Evolutionary conservation across 2,888 invertebrate genomes (phyloP).

Genomic region (Brenthis daphne): DNA sequence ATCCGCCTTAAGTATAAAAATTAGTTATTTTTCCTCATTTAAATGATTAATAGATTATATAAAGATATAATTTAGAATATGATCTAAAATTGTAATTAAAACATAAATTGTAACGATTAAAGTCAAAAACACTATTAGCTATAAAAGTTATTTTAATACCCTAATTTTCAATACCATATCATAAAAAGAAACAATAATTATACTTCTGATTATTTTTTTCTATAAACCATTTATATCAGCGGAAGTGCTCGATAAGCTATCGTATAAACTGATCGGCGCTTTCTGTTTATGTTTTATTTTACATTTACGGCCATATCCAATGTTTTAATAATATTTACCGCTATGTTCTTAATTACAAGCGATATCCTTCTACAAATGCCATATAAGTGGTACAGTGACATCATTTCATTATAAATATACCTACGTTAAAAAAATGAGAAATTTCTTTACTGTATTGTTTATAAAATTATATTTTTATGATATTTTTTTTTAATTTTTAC

Average conservation of each 20-base stretch:
- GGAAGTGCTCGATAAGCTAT: constrained; percentile 45
- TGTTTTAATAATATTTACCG: constrained; percentile 30
- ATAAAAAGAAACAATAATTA: constrained; percentile 35
- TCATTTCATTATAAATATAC: too few species aligned
- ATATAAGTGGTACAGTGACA: neutral
- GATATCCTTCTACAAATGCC: constrained; percentile 17
- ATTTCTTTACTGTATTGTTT: too few species aligned
- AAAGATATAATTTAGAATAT: too few species aligned
- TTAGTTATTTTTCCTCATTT: too few species aligned
- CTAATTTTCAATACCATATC: constrained; percentile 13
- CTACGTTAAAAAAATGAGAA: too few species aligned
- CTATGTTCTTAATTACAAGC: constrained; percentile 31
- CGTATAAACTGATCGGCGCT: constrained; percentile 41
- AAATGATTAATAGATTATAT: too few species aligned
- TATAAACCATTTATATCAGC: constrained; percentile 37
- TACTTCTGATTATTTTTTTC: constrained; percentile 35
- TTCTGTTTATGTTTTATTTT: constrained; percentile 43
- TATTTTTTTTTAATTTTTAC: too few species aligned
- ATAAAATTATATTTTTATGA: too few species aligned
- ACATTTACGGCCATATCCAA: constrained; percentile 34
- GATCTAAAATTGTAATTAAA: too few species aligned
- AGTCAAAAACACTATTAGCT: constrained; percentile 3
- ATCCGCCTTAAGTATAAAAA: too few species aligned
- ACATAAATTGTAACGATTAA: neutral
- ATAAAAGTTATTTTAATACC: neutral